Evolutionary conservation across 2,113 vertebrate genomes (phyloP).

Genomic region (Pongo pygmaeus): DNA sequence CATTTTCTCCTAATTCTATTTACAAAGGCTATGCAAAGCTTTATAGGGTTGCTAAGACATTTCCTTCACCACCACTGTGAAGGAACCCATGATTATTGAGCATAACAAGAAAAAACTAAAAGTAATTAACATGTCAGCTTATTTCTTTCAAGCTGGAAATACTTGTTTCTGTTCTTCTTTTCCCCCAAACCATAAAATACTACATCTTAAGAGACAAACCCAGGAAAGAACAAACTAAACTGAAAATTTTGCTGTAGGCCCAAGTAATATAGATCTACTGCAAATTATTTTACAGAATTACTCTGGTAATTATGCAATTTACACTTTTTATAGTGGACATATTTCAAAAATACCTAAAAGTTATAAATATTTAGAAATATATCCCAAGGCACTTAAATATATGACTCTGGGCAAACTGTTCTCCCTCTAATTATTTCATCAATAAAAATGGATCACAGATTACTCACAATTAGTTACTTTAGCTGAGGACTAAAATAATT

Average conservation of each 20-base stretch:
- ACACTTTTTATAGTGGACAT: slow-evolving; percentile 36
- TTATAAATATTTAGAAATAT: slow-evolving; percentile 37
- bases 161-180: slow-evolving; percentile 39
- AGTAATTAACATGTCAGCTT: slow-evolving; percentile 26
- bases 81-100: background rate
- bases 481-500: background rate
- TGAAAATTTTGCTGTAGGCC: slow-evolving; percentile 23
- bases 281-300: slow-evolving; percentile 37
- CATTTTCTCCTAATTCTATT: slow-evolving; percentile 41
- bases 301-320: slow-evolving; percentile 26
- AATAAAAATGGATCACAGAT: slow-evolving; percentile 57
- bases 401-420: slow-evolving; percentile 24
- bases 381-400: slow-evolving; percentile 33
- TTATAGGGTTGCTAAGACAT: background rate
- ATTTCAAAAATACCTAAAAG: slow-evolving; percentile 46
- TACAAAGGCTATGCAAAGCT: background rate
- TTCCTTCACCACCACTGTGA: background rate
- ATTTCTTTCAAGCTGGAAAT: slow-evolving; percentile 20
- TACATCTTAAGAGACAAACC: slow-evolving; percentile 11
- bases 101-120: slow-evolving; percentile 43
- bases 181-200: slow-evolving; percentile 24
- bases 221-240: slow-evolving; percentile 13
- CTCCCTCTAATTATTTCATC: slow-evolving; percentile 54
- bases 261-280: background rate
- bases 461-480: slow-evolving; percentile 42